Evolutionary conservation across 2,888 invertebrate genomes (phyloP), one percentile per base, ranked within the genome.

Genomic region (Chaitophorus viminalis): DNA sequence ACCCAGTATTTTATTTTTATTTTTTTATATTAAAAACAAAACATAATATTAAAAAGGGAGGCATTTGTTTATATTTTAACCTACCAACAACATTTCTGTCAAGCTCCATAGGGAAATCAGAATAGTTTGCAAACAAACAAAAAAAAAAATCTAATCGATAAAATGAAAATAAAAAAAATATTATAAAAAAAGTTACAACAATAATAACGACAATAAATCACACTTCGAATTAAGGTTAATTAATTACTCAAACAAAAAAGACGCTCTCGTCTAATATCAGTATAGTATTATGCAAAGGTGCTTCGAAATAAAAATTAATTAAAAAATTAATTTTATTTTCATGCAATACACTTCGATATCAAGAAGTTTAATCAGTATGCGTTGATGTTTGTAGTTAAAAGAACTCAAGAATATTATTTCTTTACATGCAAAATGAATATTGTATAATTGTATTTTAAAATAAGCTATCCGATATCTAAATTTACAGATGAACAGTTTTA

Each of bases 21-120:
- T 1, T 52, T 68, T 68, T 68, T 81, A 2, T 68, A 29, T 39
- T 39, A 39, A 68, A 81, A 68, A 82, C 31, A 70, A 82, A 70
- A 82, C 46, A 82, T 82, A 70, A 82, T 82, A 60, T 60, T 52
- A 52, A 70, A 82, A 52, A 68, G 46, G 36, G 31, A 60, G 33
- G 29, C 70, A 68, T 70, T 70, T 46, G 29, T 54, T 68, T 70
- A 46, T 81, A 39, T 81, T 81, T 79, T 78, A 78, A 60, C 46
- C 39, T 70, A 18, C 21, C 11, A 29, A 36, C 46, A 81, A 81
- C 68, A 68, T 39, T 36, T 21, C 79, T 21, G 14, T 70, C 21
- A 39, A 81, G 31, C 46, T 72, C 82, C 82, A 33, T 33, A 17
- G 70, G 82, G 72, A 82, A 82, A 82, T 82, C 82, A 82, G 31